Evolutionary conservation across 2,797 vertebrate genomes (phyloP).

Genomic region (Cyclopterus lumpus): DNA sequence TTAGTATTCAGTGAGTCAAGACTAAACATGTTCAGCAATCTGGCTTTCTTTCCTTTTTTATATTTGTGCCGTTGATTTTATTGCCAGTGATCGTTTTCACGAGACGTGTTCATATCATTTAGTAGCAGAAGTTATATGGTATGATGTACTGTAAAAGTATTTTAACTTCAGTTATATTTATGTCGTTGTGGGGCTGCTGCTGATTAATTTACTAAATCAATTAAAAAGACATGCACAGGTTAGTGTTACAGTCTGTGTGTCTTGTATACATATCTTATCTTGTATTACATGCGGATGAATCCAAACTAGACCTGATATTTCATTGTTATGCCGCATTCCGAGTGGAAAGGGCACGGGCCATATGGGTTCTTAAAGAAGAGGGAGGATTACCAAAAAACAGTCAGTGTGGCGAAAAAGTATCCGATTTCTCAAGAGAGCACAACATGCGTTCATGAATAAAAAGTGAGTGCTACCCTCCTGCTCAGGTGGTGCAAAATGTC

Average conservation of each 20-base stretch:
- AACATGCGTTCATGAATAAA: constrained; percentile 66
- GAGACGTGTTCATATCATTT: neutral
- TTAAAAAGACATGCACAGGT: constrained; percentile 64
- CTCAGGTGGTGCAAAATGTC: constrained; percentile 62
- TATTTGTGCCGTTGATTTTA: neutral
- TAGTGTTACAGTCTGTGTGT: constrained; percentile 55
- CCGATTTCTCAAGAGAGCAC: constrained; percentile 52
- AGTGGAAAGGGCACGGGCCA: constrained; percentile 23
- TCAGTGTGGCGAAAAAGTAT: constrained; percentile 45
- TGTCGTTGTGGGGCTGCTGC: constrained; percentile 10
- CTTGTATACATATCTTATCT: constrained; percentile 49
- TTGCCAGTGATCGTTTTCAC: constrained; percentile 11
- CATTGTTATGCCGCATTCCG: constrained; percentile 45
- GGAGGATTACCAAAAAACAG: constrained; percentile 44
- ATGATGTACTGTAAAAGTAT: constrained; percentile 1
- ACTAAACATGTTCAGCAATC: constrained; percentile 19
- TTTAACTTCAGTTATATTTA: constrained; percentile 18
- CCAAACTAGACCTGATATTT: constrained; percentile 36
- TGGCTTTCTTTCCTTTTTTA: neutral
- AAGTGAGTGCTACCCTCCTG: constrained; percentile 43
- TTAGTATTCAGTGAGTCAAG: constrained; percentile 19
- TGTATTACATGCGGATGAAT: constrained; percentile 62
- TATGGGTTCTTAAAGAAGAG: constrained; percentile 43
- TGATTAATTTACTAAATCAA: constrained; percentile 62
- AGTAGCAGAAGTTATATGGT: constrained; percentile 7